Evolutionary conservation across 2,113 vertebrate genomes (phyloP).

Genomic region (Hoplias malabaricus): DNA sequence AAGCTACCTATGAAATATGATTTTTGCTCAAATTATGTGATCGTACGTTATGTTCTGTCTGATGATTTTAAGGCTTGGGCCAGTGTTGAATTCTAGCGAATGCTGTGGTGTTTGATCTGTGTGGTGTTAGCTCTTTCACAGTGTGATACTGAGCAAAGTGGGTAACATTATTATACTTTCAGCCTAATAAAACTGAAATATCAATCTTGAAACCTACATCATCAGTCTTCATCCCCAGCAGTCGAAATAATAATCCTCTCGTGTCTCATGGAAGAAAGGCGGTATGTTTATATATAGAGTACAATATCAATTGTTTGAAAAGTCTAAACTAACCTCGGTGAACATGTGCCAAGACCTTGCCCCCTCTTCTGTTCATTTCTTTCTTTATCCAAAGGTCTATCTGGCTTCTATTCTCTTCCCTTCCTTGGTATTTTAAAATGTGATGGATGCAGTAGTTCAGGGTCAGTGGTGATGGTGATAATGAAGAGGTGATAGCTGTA

Average conservation of each 20-base stretch:
- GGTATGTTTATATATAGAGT: not conserved
- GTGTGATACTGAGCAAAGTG: not conserved
- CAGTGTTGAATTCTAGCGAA: not conserved
- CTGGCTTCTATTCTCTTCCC: too few species aligned
- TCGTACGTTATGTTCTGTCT: not conserved
- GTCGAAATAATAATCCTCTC: too few species aligned
- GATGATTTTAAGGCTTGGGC: not conserved
- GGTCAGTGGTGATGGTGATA: constrained; percentile 12
- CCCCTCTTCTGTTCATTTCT: not conserved
- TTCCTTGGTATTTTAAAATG: not conserved
- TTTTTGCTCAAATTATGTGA: too few species aligned
- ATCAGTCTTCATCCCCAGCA: not conserved
- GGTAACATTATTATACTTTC: not conserved
- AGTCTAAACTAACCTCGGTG: not conserved
- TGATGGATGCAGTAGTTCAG: not conserved
- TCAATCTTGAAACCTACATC: not conserved
- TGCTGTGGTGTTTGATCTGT: not conserved
- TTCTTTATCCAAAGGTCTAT: not conserved
- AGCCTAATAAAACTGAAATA: not conserved
- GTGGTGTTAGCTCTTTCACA: not conserved
- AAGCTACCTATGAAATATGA: too few species aligned
- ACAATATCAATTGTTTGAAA: not conserved
- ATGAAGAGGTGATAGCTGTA: constrained; percentile 52
- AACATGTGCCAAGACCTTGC: not conserved
- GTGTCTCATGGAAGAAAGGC: too few species aligned